Evolutionary conservation across 2,113 vertebrate genomes (phyloP), one percentile per base, ranked within the genome.

Genomic region (Baryphthengus martii): DNA sequence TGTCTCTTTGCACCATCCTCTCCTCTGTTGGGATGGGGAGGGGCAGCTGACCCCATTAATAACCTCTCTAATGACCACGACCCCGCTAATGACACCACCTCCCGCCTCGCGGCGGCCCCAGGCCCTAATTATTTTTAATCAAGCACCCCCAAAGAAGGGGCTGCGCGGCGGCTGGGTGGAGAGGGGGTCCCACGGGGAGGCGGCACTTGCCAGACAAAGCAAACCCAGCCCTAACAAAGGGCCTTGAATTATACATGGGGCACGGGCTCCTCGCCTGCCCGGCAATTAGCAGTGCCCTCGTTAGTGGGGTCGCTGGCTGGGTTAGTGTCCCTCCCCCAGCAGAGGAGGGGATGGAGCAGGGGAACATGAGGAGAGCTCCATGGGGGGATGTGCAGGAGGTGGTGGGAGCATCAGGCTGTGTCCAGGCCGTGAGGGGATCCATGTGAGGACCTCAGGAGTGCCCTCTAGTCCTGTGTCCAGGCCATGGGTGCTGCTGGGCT

Each of bases 171-270:
- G 61, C 37, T 1, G 18, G 67, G 68, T 26, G 2, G 26, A n/a
- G n/a, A n/a, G 35, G 49, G 71, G 45, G 63, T 72, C 73, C 80
- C 13, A 0, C 0, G 11, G 94, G 90, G 58, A 8, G 40, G 13
- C 2, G 15, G 49, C 85, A 35, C 52, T 82, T 50, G 19, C 28
- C 90, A 93, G 70, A 91, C 94, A 89, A 79, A 91, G 85, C 84
- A 17, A 72, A 37, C 14, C 42, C 20, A 49, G 39, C 72, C 73
- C 44, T 26, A 31, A 91, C 62, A 65, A 66, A 78, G 76, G 49
- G n/a, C 29, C 24, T 14, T 90, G 94, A 89, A 93, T 93, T 86
- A 93, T 23, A 59, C 83, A 85, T 79, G 95, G 85, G 42, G 13
- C 1, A 0, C 0, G 29, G 79, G 65, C 61, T 56, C 3, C 2